Conservation (phyloP, 1,140 invertebrate genomes). For the Hestina assimilis region DNA sequence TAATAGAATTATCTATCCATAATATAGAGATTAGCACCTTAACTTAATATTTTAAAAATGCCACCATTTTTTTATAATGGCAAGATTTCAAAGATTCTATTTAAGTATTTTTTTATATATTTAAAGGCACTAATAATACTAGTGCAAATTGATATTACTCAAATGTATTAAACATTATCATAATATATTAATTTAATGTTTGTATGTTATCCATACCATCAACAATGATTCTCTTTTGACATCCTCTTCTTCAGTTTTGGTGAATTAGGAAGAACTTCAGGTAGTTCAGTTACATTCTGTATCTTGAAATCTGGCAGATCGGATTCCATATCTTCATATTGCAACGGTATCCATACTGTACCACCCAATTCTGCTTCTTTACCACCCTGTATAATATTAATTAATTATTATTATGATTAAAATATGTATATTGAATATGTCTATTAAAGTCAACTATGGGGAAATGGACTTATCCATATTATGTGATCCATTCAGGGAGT, state of each 20-base stretch:
- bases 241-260: conserved; percentile 52
- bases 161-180: background rate
- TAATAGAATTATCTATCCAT: too few species aligned
- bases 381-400: conserved; percentile 82
- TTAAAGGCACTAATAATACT: background rate
- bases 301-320: conserved; percentile 74
- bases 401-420: too few species aligned
- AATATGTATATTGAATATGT: conserved; percentile 5
- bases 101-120: too few species aligned
- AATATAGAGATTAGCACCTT: too few species aligned
- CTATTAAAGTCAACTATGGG: too few species aligned
- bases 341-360: conserved; percentile 87
- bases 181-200: background rate
- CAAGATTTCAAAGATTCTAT: too few species aligned
- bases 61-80: too few species aligned
- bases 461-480: too few species aligned
- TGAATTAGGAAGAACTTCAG: conserved; percentile 67
- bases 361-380: conserved; percentile 85
- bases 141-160: background rate
- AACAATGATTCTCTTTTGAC: conserved; percentile 12
- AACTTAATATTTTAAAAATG: too few species aligned
- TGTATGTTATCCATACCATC: conserved; percentile 3
- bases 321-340: conserved; percentile 61
- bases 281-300: conserved; percentile 70
- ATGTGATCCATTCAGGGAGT: too few species aligned